phyloP scores from a whole-genome alignment of 1,140 invertebrate genomes.

The Sitobion miscanthi region DNA sequence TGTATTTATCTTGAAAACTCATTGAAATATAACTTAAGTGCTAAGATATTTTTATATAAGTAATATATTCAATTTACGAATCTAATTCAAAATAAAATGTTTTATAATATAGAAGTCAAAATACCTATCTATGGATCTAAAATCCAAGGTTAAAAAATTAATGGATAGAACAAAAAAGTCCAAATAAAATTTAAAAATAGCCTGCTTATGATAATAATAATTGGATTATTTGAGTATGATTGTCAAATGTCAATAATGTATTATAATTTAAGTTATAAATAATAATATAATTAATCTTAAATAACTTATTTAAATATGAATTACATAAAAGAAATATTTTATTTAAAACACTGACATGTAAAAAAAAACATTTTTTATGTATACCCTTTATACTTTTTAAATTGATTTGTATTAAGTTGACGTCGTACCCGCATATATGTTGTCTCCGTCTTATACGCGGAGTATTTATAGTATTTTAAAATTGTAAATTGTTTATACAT shows the following conservation, averaged over 20 bases:
- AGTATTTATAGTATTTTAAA: too few species aligned
- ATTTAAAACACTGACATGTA: too few species aligned
- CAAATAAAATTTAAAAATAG: neutral
- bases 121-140: neutral
- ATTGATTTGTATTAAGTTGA: too few species aligned
- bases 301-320: neutral
- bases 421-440: too few species aligned
- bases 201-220: neutral
- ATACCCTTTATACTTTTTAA: too few species aligned
- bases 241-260: too few species aligned
- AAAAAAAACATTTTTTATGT: too few species aligned
- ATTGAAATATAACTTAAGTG: neutral
- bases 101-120: neutral
- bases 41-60: neutral
- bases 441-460: too few species aligned
- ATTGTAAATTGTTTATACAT: too few species aligned
- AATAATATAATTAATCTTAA: too few species aligned
- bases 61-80: neutral
- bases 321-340: too few species aligned
- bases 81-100: neutral
- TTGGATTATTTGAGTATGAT: neutral
- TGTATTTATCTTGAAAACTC: neutral
- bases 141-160: neutral
- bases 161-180: neutral
- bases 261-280: too few species aligned